Conservation (phyloP, 2,797 vertebrate species). For the Antrozous pallidus region DNA sequence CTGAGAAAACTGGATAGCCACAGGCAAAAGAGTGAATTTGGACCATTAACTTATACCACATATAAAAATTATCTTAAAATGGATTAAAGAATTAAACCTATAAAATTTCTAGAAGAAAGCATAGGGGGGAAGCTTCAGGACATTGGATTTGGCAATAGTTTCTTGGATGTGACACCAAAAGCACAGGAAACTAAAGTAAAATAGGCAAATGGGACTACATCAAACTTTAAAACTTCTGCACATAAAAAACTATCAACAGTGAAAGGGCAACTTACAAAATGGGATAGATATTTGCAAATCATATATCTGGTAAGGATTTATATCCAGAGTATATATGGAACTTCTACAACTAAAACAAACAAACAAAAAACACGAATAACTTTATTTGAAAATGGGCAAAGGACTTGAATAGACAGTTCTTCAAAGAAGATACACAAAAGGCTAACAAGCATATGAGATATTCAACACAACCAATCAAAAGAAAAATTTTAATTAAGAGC, state of each 20-base stretch:
- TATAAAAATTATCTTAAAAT: neutral
- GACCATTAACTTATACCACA: neutral
- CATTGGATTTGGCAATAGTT: neutral
- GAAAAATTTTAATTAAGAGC: no score
- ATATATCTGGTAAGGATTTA: neutral
- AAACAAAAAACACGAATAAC: no score
- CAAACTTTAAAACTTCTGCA: neutral
- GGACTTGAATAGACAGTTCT: no score
- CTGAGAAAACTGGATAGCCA: neutral
- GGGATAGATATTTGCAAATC: neutral
- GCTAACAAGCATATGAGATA: no score
- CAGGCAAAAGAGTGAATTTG: neutral
- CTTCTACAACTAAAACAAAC: no score
- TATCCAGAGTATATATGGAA: neutral
- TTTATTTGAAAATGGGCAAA: no score
- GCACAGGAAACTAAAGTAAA: neutral
- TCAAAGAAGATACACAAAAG: no score
- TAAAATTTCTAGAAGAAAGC: neutral
- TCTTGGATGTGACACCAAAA: neutral
- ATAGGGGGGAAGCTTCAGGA: neutral
- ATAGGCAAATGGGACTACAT: neutral
- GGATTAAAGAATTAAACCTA: neutral
- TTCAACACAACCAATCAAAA: no score
- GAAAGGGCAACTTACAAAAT: neutral
- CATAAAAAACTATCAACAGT: neutral